Base-by-base conservation (phyloP, 2,113 vertebrate species). In the Ursus arctos region DNA sequence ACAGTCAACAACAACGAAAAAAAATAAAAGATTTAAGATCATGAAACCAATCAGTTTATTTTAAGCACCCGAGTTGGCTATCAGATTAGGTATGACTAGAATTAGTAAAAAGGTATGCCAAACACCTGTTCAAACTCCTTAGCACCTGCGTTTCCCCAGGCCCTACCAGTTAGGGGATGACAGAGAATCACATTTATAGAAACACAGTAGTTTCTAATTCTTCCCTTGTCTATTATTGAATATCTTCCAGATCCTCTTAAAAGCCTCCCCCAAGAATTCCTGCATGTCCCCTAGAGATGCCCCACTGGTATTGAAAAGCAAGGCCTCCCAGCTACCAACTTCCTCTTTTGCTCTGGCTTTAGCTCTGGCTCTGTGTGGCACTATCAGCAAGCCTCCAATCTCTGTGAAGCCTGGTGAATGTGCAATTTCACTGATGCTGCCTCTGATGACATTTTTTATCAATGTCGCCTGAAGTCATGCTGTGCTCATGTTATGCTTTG, bases 381-480 rank as follows among this genome's bases (percentile, higher is more conserved):
- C 4, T 24, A 19, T 57, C 77, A 71, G 76, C 49, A 47, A 53
- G 36, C 26, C 43, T 76, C 40, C 84, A 3, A 1, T 55, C 61
- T n/a, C 51, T 33, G 8, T 2, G 55, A 71, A 77, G 69, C 22
- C 80, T 80, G 53, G 57, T 36, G 16, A 80, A 79, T 7, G n/a
- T 47, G 83, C 59, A 36, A 2, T 69, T 90, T 92, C 55, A 28
- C 90, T 89, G 76, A n/a, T 15, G 13, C 74, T 26, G 80, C 90
- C 61, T 76, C 83, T 53, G 80, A 47, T 69, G 94, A 67, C 69
- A 65, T 96, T 81, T 65, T 88, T 72, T 59, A 65, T 90, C 61
- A 76, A 24, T 49, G 69, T 40, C 33, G 6, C 43, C 57, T 65
- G 80, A 77, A 92, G 84, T 55, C 93, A 59, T 7, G 84, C 94